Percentiles rank a stretch among this genome's conserved stretches.
Evolutionary conservation across 1,140 invertebrate genomes (phyloP).

Genomic region (Oryctes rhinoceros): DNA sequence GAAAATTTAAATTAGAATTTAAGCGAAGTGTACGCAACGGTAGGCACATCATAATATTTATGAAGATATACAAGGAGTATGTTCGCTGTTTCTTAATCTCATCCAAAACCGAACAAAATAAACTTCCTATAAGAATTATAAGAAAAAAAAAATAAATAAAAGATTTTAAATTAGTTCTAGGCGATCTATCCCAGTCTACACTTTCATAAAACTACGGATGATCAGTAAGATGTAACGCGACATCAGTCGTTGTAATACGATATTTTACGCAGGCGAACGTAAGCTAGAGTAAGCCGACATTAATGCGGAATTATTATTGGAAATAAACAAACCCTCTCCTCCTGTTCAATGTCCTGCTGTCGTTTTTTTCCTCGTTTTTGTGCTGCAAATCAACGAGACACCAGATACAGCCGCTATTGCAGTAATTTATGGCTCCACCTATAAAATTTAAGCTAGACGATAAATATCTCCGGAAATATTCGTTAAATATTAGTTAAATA

Average conservation of each 20-base stretch:
- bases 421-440: slow-evolving; percentile 5
- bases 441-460: slow-evolving; percentile 33
- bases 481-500: not conserved
- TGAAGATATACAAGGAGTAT: not conserved
- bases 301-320: slow-evolving; percentile 34
- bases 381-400: slow-evolving; percentile 29
- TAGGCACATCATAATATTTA: slow-evolving; percentile 11
- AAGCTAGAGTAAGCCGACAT: slow-evolving; percentile 17
- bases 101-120: too few relatives aligned
- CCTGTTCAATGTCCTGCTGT: slow-evolving; percentile 28
- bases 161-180: too few relatives aligned
- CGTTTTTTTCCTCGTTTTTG: slow-evolving; percentile 23
- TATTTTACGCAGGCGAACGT: not conserved
- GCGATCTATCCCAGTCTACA: too few relatives aligned
- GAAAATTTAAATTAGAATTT: slow-evolving; percentile 27
- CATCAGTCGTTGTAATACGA: not conserved
- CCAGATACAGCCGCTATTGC: slow-evolving; percentile 22
- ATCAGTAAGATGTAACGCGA: not conserved
- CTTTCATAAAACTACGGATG: not conserved
- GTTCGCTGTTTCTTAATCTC: not conserved
- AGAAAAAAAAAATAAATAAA: not conserved
- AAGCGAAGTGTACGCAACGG: not conserved
- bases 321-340: slow-evolving; percentile 25
- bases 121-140: too few relatives aligned
- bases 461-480: slow-evolving; percentile 17